A percentile compares a stretch with the other conserved stretches of the same genome.
Evolutionary conservation across 2,113 vertebrate genomes (phyloP).

Genomic region (Nibea albiflora): DNA sequence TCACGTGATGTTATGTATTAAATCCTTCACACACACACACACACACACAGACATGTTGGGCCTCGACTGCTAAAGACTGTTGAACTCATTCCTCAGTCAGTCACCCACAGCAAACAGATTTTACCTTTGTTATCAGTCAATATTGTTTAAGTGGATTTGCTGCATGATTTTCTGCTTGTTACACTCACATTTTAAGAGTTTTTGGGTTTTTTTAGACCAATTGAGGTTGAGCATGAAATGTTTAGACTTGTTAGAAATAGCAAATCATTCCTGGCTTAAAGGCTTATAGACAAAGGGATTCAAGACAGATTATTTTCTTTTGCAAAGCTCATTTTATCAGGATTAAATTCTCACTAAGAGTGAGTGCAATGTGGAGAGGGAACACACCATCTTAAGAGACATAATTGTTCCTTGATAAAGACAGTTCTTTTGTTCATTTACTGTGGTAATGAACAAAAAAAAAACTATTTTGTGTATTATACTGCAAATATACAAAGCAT

Average conservation of each 20-base stretch:
- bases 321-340: constrained; percentile 46
- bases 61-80: constrained; percentile 12
- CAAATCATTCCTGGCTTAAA: constrained; percentile 58
- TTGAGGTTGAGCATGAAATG: constrained; percentile 31
- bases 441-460: constrained; percentile 9
- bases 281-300: constrained; percentile 66
- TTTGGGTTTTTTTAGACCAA: constrained; percentile 25
- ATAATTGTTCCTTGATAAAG: constrained; percentile 24
- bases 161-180: constrained; percentile 47
- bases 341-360: constrained; percentile 57
- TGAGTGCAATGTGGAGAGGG: constrained; percentile 39
- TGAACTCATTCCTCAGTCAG: constrained; percentile 29
- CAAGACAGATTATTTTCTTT: constrained; percentile 45
- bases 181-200: constrained; percentile 15
- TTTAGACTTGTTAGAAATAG: constrained; percentile 41
- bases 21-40: not conserved
- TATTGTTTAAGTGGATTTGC: constrained; percentile 38
- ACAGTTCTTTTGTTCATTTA: constrained; percentile 10
- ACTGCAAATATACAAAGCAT: constrained; percentile 21
- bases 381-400: constrained; percentile 13
- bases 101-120: constrained; percentile 36
- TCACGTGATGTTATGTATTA: not conserved
- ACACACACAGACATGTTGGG: not conserved
- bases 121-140: constrained; percentile 48
- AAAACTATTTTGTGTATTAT: constrained; percentile 3